Evolutionary conservation across 2,113 vertebrate species (phyloP), one percentile per base, ranked within the genome.

Genomic region (Xiphorhynchus elegans): DNA sequence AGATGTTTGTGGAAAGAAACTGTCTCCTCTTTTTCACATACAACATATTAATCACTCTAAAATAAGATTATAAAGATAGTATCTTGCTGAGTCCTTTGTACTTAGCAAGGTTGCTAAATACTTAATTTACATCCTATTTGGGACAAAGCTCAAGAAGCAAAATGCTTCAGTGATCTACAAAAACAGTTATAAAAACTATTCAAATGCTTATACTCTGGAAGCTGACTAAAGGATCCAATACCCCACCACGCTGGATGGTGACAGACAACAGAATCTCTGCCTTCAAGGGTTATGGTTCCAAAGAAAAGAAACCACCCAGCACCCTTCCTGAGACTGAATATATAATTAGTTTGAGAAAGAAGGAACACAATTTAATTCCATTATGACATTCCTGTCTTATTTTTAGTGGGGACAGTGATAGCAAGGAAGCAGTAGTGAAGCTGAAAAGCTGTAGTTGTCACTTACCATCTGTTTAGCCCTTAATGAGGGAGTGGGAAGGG

Each of bases 21-120:
- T 39, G 60, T 79, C 25, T 62, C 82, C 66, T 91, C 66, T 84
- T 95, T 89, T 87, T 93, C 93, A 87, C 62, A 87, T 90, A 67
- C 87, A 76, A 77, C 67, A 25, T 47, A 96, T 97, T 96, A 97
- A 98, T 97, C 90, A 97, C 90, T 91, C 95, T 90, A 93, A 91
- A 93, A 91, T 69, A 90, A 93, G 68, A 60, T 86, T 70, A 73
- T 77, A 96, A 96, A 95, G 96, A 91, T 97, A 96, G 64, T 46
- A 56, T 90, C 42, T 44, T 75, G 76, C 49, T 56, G 76, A 75
- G 87, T 94, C 58, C 63, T 96, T 94, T 92, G 64, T 89, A 84
- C 86, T 87, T 46, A 64, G 58, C 29, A 79, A 91, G 35, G 52
- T 58, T 78, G 89, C 73, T 56, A 40, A 81, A 88, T 85, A 95